Evolutionary conservation across 2,797 vertebrate genomes (phyloP).

Genomic region (Phoxinus dragarum): DNA sequence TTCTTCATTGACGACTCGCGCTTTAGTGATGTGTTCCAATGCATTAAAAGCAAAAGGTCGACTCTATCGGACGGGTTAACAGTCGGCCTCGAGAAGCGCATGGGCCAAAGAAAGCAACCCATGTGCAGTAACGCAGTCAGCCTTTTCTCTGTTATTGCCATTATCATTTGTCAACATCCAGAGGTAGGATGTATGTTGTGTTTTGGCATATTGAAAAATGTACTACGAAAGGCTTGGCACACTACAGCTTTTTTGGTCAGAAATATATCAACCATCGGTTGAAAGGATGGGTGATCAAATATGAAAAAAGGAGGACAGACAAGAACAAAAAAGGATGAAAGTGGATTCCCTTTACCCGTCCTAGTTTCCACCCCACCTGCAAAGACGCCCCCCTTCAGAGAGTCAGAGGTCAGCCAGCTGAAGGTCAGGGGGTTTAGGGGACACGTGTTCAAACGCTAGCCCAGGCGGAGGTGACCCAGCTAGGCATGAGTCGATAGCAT

Average conservation of each 20-base stretch:
- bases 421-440: slow-evolving; percentile 54
- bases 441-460: slow-evolving; percentile 21
- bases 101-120: slow-evolving; percentile 74
- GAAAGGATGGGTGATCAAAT: slow-evolving; percentile 8
- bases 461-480: slow-evolving; percentile 42
- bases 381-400: slow-evolving; percentile 25
- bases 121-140: slow-evolving; percentile 62
- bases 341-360: slow-evolving; percentile 14
- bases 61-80: slow-evolving; percentile 58
- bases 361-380: slow-evolving; percentile 53
- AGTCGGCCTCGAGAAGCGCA: slow-evolving; percentile 20
- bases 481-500: slow-evolving; percentile 15
- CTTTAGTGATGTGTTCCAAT: slow-evolving; percentile 66
- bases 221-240: slow-evolving; percentile 6
- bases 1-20: slow-evolving; percentile 60
- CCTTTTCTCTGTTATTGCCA: slow-evolving; percentile 65
- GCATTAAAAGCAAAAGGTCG: slow-evolving; percentile 61
- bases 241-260: slow-evolving; percentile 3
- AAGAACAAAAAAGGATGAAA: slow-evolving; percentile 20
- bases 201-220: neutral
- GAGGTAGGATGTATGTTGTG: slow-evolving; percentile 13
- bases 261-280: slow-evolving; percentile 49
- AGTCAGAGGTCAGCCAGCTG: slow-evolving; percentile 41
- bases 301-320: neutral
- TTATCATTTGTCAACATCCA: slow-evolving; percentile 64